A percentile compares a stretch with the other conserved stretches of the same genome.
Conservation (phyloP, 2,113 vertebrate genomes). For the Tetrax tetrax region DNA sequence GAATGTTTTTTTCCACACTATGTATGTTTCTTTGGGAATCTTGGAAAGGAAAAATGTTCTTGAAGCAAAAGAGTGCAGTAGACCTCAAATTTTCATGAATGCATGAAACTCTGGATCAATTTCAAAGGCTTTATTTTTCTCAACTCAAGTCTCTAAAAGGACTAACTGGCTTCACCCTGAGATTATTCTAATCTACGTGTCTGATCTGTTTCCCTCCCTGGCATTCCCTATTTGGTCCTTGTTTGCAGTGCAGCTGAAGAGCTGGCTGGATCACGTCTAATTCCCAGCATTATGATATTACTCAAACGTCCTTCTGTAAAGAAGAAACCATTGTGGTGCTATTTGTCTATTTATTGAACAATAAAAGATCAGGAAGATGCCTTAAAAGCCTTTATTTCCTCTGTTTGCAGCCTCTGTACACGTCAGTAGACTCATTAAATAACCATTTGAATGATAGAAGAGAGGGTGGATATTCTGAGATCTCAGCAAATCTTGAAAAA, state of each 20-base stretch:
- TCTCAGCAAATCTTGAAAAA: not conserved
- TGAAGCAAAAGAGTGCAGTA: not conserved
- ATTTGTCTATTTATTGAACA: slow-evolving; percentile 34
- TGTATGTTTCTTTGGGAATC: not conserved
- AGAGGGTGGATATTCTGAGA: not conserved
- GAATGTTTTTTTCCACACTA: not conserved
- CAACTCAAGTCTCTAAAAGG: not conserved
- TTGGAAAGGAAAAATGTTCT: not conserved
- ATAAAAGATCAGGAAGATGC: not conserved
- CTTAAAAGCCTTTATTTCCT: slow-evolving; percentile 58
- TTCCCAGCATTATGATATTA: not conserved
- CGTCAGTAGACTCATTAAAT: not conserved
- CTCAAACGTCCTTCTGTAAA: not conserved
- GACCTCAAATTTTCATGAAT: not conserved
- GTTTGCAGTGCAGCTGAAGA: not conserved
- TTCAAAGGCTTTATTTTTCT: not conserved
- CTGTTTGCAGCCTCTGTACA: slow-evolving; percentile 13
- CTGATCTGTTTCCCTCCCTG: not conserved
- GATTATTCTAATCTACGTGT: not conserved
- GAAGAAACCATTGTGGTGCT: not conserved
- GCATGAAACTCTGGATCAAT: not conserved
- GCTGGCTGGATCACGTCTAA: not conserved
- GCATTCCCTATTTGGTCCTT: not conserved
- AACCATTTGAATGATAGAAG: not conserved
- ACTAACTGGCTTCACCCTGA: not conserved